These are phyloP conservation scores for Pseudomyrmex cubaensis DNA, from an alignment of 1,140 invertebrate species.

Conservation along the genomic window DNA sequence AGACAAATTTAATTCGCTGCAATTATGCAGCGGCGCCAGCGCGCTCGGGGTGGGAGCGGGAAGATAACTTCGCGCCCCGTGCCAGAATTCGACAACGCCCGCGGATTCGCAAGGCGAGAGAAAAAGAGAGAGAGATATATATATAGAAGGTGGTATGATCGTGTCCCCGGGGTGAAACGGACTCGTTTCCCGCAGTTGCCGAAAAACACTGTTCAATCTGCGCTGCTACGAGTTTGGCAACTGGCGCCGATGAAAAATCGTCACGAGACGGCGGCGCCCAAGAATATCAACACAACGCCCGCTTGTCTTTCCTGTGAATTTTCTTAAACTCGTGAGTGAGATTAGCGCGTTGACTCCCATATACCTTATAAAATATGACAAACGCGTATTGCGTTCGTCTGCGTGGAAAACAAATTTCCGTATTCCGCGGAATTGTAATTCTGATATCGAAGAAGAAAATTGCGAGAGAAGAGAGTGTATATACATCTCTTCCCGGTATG, in stretches of 20 bases:
- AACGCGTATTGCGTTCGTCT: too few species aligned
- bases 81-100: slow-evolving; percentile 15
- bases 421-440: too few species aligned
- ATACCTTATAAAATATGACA: too few species aligned
- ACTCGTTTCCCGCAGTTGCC: neutral
- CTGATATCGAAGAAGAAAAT: too few species aligned
- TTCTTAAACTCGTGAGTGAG: too few species aligned
- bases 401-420: too few species aligned
- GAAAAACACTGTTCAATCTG: slow-evolving; percentile 17
- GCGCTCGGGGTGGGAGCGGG: neutral
- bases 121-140: neutral
- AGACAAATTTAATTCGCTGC: slow-evolving; percentile 72
- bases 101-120: neutral
- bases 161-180: neutral
- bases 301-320: too few species aligned
- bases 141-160: neutral
- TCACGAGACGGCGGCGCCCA: neutral
- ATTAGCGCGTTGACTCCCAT: too few species aligned
- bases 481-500: neutral
- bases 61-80: slow-evolving; percentile 27
- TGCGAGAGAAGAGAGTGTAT: neutral
- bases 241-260: neutral
- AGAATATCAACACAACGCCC: neutral
- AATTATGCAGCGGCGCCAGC: slow-evolving; percentile 56
- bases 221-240: neutral